Percentiles rank a stretch among this genome's conserved stretches.
Conservation (phyloP, 2,113 vertebrate genomes). For the Ivindomyrus marchei region DNA sequence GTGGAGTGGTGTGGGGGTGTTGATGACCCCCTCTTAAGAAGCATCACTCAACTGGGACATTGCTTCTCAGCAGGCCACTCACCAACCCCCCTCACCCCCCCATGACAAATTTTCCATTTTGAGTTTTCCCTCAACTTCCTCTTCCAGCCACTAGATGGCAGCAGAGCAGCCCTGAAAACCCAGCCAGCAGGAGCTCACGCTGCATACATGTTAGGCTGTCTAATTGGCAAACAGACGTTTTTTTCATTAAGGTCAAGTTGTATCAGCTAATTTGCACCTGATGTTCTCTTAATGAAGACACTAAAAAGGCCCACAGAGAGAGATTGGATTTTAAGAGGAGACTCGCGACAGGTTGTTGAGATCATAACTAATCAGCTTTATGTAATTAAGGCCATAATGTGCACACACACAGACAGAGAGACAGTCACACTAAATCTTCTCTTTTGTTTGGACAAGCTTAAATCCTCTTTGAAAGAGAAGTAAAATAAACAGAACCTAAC, state of each 20-base stretch:
- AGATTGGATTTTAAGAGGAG: constrained; percentile 21
- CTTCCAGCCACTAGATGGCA: constrained; percentile 51
- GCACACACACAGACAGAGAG: constrained; percentile 7
- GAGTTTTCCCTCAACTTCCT: constrained; percentile 22
- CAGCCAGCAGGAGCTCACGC: constrained; percentile 15
- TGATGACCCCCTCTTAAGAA: not conserved
- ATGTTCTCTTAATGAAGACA: constrained; percentile 64
- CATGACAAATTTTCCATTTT: not conserved
- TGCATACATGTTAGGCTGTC: constrained; percentile 20
- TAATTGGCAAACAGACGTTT: constrained; percentile 51
- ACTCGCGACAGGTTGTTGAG: constrained; percentile 49
- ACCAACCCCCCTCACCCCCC: not conserved
- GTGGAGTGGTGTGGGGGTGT: not conserved
- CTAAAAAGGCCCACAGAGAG: constrained; percentile 45
- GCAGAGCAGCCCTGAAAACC: constrained; percentile 25
- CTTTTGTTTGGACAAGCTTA: not conserved
- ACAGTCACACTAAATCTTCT: not conserved
- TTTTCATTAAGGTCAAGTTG: constrained; percentile 45
- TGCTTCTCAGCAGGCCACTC: not conserved
- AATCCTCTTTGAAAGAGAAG: not conserved
- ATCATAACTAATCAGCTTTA: constrained; percentile 35
- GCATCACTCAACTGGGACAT: not conserved
- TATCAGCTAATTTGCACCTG: constrained; percentile 64
- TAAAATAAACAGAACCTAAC: not conserved
- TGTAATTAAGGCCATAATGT: constrained; percentile 49